Percentiles rank a stretch among this genome's conserved stretches.
Evolutionary conservation across 2,888 invertebrate species (phyloP).

Genomic region (Dichetophora obliterata): DNA sequence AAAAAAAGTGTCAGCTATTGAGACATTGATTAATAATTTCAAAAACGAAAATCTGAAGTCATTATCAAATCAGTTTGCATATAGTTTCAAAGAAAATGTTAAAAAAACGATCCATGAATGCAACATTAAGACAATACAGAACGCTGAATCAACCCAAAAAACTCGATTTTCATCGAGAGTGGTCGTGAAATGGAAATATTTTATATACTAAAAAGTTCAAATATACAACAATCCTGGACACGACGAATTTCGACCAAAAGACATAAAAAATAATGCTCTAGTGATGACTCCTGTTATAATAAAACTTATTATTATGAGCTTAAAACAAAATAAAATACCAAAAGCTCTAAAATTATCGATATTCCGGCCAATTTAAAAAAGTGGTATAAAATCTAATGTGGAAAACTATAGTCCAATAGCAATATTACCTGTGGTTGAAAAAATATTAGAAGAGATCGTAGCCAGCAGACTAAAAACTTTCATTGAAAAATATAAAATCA

Average conservation of each 20-base stretch:
- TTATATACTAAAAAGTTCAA: constrained; percentile 17
- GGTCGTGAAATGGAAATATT: constrained; percentile 28
- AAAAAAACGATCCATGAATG: constrained; percentile 24
- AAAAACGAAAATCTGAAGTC: not conserved
- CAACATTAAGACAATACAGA: constrained; percentile 1
- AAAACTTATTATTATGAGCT: not conserved
- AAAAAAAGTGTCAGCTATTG: too few species aligned
- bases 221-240: constrained; percentile 10
- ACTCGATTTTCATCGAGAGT: not conserved
- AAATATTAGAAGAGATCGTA: constrained; percentile 36
- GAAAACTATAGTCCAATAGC: constrained; percentile 26
- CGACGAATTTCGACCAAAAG: constrained; percentile 19
- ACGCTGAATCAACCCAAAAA: not conserved
- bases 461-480: constrained; percentile 24
- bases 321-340: not conserved
- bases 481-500: constrained; percentile 14
- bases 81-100: constrained; percentile 11
- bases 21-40: constrained; percentile 11
- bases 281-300: constrained; percentile 12
- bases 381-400: constrained; percentile 25
- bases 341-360: constrained; percentile 16
- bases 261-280: constrained; percentile 23
- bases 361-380: constrained; percentile 24
- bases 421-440: constrained; percentile 20
- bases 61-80: constrained; percentile 7